phyloP scores from a whole-genome alignment of 2,113 vertebrate species.

The Dipodomys spectabilis region DNA sequence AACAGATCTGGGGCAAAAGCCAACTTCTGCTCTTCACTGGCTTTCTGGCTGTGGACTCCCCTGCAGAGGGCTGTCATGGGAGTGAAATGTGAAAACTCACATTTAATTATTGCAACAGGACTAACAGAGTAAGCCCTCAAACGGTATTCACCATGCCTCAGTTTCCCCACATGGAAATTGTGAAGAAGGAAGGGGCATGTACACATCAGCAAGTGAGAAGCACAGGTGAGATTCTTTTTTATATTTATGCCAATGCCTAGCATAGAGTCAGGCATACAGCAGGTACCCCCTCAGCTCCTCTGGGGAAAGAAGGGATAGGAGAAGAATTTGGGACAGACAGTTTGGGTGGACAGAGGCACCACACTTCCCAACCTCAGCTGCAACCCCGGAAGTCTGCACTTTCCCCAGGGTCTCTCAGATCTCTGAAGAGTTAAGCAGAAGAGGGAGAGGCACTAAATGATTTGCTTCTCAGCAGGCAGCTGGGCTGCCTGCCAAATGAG shows the following conservation, averaged over 20 bases:
- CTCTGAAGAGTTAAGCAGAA: not conserved
- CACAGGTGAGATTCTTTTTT: not conserved
- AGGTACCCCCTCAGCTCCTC: not conserved
- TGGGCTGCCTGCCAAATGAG: not conserved
- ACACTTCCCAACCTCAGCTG: not conserved
- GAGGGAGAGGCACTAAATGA: not conserved
- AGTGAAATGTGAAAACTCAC: not conserved
- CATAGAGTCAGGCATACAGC: not conserved
- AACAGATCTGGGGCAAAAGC: not conserved
- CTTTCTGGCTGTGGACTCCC: not conserved
- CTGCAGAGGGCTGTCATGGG: not conserved
- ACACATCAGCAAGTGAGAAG: not conserved
- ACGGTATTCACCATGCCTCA: not conserved
- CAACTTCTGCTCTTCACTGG: not conserved
- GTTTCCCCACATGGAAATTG: not conserved
- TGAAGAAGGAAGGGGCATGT: no score
- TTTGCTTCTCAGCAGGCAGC: not conserved
- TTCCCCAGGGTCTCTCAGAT: not conserved
- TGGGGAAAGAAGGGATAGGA: not conserved
- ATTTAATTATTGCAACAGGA: not conserved
- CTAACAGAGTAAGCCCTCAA: not conserved
- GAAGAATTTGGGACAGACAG: not conserved
- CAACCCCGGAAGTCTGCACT: not conserved
- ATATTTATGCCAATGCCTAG: not conserved
- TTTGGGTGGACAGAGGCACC: not conserved